phyloP scores from a whole-genome alignment of 2,888 invertebrate genomes.

The Gordius sp. region DNA sequence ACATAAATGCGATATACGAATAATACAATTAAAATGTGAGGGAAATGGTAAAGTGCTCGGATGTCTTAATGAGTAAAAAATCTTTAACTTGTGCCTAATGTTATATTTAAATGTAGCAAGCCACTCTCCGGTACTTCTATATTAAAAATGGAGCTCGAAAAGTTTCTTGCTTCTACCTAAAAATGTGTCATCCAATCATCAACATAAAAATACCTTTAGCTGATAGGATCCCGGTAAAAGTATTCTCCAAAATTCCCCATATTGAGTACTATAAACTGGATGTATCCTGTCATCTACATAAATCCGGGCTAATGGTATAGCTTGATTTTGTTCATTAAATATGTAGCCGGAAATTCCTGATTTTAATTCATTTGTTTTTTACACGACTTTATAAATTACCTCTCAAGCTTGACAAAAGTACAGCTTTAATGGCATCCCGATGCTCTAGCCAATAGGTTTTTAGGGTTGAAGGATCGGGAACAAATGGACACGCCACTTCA shows the following conservation, averaged over 20 bases:
- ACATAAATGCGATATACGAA: no score
- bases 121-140: no score
- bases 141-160: no score
- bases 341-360: conserved; percentile 56
- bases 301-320: conserved; percentile 49
- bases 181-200: no score
- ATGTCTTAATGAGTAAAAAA: no score
- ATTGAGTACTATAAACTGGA: conserved; percentile 26
- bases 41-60: no score
- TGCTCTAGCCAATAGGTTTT: conserved; percentile 64
- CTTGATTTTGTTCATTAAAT: conserved; percentile 44
- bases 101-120: no score
- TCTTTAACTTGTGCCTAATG: no score
- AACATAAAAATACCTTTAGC: conserved; percentile 40
- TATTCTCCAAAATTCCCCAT: conserved; percentile 76
- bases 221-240: conserved; percentile 58
- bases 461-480: conserved; percentile 50
- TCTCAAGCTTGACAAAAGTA: conserved; percentile 55
- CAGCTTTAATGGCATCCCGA: conserved; percentile 38
- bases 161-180: no score
- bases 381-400: background rate
- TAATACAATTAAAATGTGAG: no score
- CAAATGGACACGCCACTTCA: conserved; percentile 78
- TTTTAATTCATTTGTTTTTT: conserved; percentile 9
- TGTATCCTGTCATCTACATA: background rate